Percentiles rank a stretch among this genome's conserved stretches.
Conservation (phyloP, 92 coral and sea anemone species). For the Bergia puertoricense region DNA sequence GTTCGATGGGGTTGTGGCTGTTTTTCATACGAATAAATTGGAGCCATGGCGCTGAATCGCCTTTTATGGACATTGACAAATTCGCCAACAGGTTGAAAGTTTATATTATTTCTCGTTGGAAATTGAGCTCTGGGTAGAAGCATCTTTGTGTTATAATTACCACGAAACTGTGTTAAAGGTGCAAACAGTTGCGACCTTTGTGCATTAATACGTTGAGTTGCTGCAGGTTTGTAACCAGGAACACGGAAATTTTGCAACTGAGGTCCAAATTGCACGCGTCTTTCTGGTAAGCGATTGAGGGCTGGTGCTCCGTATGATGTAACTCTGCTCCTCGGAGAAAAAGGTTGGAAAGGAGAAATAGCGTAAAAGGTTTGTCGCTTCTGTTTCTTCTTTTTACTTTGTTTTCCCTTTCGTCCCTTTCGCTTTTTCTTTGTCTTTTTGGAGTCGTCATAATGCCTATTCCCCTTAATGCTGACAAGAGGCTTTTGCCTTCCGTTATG, state of each 20-base stretch:
- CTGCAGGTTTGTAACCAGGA: neutral
- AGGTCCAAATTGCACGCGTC: neutral
- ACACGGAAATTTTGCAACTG: neutral
- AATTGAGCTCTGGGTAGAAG: neutral
- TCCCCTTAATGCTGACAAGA: neutral
- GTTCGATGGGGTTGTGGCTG: neutral
- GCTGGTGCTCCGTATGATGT: neutral
- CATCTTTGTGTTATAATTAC: neutral
- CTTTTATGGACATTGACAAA: neutral
- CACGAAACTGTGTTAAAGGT: neutral
- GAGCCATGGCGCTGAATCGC: neutral
- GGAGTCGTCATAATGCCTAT: neutral
- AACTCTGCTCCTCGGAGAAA: constrained; percentile 1
- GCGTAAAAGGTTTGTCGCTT: constrained; percentile 27
- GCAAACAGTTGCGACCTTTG: constrained; percentile 9
- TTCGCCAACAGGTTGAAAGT: constrained; percentile 11
- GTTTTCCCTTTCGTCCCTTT: neutral
- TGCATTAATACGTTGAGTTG: neutral
- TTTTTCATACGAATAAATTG: neutral
- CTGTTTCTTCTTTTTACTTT: constrained; percentile 6
- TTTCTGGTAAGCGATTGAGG: neutral
- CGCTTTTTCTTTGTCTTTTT: neutral
- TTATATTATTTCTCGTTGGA: constrained; percentile 8
- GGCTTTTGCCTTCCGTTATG: neutral
- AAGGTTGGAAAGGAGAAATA: neutral